phyloP scores from a whole-genome alignment of 2,888 invertebrate genomes.

The Oxycera nigricornis region DNA sequence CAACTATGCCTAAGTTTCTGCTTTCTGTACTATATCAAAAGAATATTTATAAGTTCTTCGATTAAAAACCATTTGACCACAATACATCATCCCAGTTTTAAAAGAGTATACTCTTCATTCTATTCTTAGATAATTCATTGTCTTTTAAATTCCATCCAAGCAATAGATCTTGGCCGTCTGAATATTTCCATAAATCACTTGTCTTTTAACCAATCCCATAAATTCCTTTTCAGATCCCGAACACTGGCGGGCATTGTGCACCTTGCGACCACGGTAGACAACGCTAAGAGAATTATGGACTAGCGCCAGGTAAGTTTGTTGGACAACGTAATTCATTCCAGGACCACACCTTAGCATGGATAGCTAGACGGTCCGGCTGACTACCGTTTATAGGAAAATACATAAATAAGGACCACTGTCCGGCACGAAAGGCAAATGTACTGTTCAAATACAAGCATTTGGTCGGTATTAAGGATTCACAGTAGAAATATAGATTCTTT shows the following conservation, averaged over 20 bases:
- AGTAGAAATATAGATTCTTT: too few species aligned
- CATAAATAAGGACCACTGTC: slow-evolving; percentile 10
- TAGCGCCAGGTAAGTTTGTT: slow-evolving; percentile 28
- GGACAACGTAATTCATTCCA: background rate
- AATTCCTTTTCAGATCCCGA: slow-evolving; percentile 26
- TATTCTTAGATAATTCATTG: background rate
- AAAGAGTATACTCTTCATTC: too few species aligned
- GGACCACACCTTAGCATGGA: background rate
- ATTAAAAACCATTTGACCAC: too few species aligned
- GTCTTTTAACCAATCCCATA: slow-evolving; percentile 11
- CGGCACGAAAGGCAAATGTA: background rate
- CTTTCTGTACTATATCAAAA: too few species aligned
- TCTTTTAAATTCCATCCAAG: background rate
- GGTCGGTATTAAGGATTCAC: background rate
- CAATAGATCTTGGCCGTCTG: slow-evolving; percentile 14
- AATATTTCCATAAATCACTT: slow-evolving; percentile 33
- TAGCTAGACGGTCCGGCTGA: background rate
- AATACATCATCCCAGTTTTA: too few species aligned
- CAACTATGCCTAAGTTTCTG: too few species aligned
- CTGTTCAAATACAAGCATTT: background rate
- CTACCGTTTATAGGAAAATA: background rate
- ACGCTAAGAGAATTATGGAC: slow-evolving; percentile 28
- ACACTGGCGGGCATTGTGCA: slow-evolving; percentile 9
- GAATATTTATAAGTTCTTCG: too few species aligned
- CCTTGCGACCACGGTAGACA: background rate